Percentiles rank a stretch among this genome's conserved stretches.
These are phyloP conservation scores for Buceros bicornis DNA, from an alignment of 2,797 vertebrate genomes.

Conservation along the genomic window DNA sequence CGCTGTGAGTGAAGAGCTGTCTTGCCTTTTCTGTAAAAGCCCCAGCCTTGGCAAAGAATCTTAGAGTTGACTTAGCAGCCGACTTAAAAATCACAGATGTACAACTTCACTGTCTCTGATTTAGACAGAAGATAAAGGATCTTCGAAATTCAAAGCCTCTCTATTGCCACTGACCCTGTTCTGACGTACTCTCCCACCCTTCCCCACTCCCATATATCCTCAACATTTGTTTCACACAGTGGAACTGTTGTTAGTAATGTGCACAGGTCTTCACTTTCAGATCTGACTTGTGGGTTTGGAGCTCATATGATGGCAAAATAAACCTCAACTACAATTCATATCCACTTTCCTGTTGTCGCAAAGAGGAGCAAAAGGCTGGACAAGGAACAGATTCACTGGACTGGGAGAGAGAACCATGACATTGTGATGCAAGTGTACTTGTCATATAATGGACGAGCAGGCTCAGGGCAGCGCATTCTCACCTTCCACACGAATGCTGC, in stretches of 20 bases:
- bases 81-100: constrained; percentile 1
- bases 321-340: background rate
- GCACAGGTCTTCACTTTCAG: background rate
- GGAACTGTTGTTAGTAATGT: background rate
- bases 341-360: background rate
- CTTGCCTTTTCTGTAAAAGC: background rate
- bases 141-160: background rate
- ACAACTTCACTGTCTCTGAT: background rate
- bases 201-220: background rate
- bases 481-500: background rate
- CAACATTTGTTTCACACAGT: background rate
- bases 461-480: background rate
- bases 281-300: background rate
- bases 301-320: background rate
- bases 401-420: background rate
- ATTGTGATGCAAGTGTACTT: background rate
- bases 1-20: background rate
- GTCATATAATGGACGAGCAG: background rate
- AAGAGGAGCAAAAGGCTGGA: background rate
- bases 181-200: background rate
- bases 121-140: background rate
- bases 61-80: background rate
- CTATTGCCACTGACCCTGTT: background rate
- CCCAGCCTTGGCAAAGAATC: background rate
- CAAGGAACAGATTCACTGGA: background rate